Conservation (phyloP, 2,888 invertebrate species). For the Lampropteryx suffumata region DNA sequence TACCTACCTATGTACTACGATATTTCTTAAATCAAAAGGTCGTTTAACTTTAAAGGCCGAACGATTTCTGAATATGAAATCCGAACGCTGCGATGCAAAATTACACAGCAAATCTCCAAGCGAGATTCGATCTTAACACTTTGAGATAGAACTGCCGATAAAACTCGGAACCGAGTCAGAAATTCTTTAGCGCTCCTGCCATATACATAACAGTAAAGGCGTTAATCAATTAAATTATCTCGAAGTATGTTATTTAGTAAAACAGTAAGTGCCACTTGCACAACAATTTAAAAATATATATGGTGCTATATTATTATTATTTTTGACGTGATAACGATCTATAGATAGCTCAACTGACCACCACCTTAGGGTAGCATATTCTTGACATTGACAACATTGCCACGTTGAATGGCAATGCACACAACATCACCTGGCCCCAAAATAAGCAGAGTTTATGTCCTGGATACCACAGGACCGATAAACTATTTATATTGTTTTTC, state of each 20-base stretch:
- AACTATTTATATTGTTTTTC: no score
- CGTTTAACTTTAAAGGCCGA: slow-evolving; percentile 61
- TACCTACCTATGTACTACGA: slow-evolving; percentile 27
- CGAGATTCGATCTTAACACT: slow-evolving; percentile 9
- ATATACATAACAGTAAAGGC: neutral
- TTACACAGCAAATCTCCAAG: slow-evolving; percentile 1
- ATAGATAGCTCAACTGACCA: no score
- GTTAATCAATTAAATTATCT: neutral
- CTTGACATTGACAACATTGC: no score
- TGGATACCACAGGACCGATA: no score
- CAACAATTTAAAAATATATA: no score
- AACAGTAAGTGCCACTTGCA: no score
- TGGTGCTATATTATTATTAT: no score
- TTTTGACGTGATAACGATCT: no score
- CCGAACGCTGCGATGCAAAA: slow-evolving; percentile 16
- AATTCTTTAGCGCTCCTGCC: slow-evolving; percentile 2
- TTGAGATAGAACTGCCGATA: neutral
- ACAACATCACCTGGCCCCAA: no score
- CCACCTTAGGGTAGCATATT: no score
- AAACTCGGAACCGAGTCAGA: neutral
- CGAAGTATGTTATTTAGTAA: slow-evolving; percentile 39
- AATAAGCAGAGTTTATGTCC: no score
- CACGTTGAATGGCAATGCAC: no score
- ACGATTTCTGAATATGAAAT: slow-evolving; percentile 30
- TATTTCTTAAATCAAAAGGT: slow-evolving; percentile 52